Percentiles rank a stretch among this genome's conserved stretches.
Conservation (phyloP, 1,140 invertebrate genomes). For the Bombus waltoni region DNA sequence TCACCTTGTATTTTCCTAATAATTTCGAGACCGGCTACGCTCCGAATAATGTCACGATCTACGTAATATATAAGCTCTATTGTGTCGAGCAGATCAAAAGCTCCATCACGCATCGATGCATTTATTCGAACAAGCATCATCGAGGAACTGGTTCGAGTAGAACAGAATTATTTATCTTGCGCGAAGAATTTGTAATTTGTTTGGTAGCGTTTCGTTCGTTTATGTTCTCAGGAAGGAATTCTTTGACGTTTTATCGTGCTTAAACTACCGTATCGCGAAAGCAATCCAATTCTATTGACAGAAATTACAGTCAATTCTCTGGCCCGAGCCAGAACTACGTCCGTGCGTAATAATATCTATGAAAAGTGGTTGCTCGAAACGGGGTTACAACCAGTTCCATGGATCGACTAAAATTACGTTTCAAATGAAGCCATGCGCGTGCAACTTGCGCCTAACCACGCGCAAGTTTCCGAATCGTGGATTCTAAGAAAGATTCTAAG, state of each 20-base stretch:
- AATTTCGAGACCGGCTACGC: background rate
- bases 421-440: background rate
- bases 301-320: constrained; percentile 16
- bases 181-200: background rate
- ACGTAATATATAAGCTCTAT: background rate
- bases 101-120: background rate
- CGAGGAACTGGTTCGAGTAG: too few relatives aligned
- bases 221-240: background rate
- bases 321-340: background rate
- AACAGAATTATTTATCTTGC: background rate
- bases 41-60: background rate
- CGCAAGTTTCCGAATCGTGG: background rate
- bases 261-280: background rate
- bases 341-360: background rate
- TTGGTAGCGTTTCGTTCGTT: background rate
- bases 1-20: background rate
- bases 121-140: background rate
- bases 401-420: constrained; percentile 27
- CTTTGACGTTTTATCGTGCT: background rate
- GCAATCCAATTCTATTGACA: background rate
- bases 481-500: background rate
- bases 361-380: background rate
- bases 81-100: background rate
- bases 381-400: constrained; percentile 5
- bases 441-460: background rate